Evolutionary conservation across 2,888 invertebrate genomes (phyloP).

Genomic region (Ormia ochracea): DNA sequence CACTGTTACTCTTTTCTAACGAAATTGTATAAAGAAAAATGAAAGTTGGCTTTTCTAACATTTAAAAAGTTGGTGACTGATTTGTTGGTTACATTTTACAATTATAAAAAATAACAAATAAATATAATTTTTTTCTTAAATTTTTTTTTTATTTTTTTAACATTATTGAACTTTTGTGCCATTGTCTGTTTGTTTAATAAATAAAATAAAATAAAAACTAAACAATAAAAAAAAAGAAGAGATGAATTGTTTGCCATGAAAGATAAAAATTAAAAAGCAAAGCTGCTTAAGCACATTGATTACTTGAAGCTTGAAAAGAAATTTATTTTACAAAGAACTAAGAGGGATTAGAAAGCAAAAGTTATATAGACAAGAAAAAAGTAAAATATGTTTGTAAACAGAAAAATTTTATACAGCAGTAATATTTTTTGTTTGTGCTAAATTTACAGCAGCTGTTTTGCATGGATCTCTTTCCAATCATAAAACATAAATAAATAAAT

Average conservation of each 20-base stretch:
- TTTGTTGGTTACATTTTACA: not conserved
- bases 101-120: not conserved
- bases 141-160: not conserved
- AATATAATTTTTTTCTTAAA: not conserved
- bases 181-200: not conserved
- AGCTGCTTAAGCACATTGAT: not conserved
- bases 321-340: not conserved
- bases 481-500: no score
- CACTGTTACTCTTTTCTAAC: not conserved
- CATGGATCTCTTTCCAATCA: not conserved
- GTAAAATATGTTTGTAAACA: not conserved
- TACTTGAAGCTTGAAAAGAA: not conserved
- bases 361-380: not conserved
- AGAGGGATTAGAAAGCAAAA: constrained; percentile 12
- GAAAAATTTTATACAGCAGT: not conserved
- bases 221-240: no score
- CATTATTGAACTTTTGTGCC: not conserved
- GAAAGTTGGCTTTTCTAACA: constrained; percentile 7
- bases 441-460: not conserved
- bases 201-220: no score
- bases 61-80: not conserved
- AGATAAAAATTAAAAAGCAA: constrained; percentile 9
- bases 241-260: not conserved
- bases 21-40: constrained; percentile 2
- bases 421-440: not conserved